phyloP scores from a whole-genome alignment of 2,113 vertebrate species.

The Epinephelus fuscoguttatus region DNA sequence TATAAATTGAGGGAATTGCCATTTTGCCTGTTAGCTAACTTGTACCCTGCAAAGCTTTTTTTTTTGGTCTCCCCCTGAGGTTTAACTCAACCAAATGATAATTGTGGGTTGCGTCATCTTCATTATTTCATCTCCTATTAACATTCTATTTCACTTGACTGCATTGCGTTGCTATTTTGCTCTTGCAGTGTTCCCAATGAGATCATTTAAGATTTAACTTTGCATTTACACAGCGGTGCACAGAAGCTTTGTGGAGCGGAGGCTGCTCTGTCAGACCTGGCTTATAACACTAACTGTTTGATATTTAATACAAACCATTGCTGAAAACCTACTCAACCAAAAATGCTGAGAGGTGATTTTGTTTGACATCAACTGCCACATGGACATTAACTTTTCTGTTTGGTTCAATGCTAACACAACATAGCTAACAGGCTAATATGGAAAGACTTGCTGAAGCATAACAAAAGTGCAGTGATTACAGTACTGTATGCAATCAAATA shows the following conservation, averaged over 20 bases:
- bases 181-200: neutral
- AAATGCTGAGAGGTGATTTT: neutral
- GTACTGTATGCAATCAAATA: conserved; percentile 6
- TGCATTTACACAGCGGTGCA: neutral
- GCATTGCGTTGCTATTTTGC: conserved; percentile 23
- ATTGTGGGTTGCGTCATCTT: conserved; percentile 15
- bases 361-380: conserved; percentile 11
- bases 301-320: conserved; percentile 8
- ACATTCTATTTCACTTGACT: conserved; percentile 34
- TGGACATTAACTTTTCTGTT: conserved; percentile 14
- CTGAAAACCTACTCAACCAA: neutral
- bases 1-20: neutral
- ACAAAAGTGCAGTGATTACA: conserved; percentile 2
- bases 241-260: neutral
- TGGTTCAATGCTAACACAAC: conserved; percentile 23
- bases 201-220: conserved; percentile 19
- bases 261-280: neutral
- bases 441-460: neutral
- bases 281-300: neutral
- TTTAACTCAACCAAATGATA: conserved; percentile 11
- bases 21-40: neutral
- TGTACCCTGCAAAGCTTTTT: neutral
- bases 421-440: neutral
- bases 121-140: conserved; percentile 23
- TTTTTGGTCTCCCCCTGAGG: neutral